phyloP scores from a whole-genome alignment of 2,797 vertebrate genomes.

The Eospalax fontanierii region DNA sequence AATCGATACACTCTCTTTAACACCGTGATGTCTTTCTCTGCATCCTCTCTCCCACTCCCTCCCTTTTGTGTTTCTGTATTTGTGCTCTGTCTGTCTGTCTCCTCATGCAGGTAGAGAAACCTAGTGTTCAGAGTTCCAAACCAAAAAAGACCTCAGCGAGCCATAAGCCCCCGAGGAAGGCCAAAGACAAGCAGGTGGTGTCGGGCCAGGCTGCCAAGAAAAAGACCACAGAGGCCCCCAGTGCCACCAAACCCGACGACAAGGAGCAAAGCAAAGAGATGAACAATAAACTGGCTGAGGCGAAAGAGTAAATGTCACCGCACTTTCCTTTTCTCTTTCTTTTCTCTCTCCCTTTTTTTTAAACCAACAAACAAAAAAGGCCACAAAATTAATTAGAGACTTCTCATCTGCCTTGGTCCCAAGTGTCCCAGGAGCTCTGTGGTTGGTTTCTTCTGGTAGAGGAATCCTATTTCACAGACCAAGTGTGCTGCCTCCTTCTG shows the following conservation, averaged over 20 bases:
- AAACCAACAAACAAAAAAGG: slow-evolving; percentile 90
- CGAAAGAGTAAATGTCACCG: slow-evolving; percentile 99
- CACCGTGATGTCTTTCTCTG: slow-evolving; percentile 75
- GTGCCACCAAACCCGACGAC: slow-evolving; percentile 91
- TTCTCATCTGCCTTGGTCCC: slow-evolving; percentile 91
- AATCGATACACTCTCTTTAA: neutral
- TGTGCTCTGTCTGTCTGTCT: slow-evolving; percentile 82
- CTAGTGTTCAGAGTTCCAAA: slow-evolving; percentile 94
- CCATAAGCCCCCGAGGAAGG: slow-evolving; percentile 95
- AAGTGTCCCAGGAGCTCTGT: slow-evolving; percentile 87
- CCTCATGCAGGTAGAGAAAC: slow-evolving; percentile 95
- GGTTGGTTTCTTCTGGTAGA: slow-evolving; percentile 67
- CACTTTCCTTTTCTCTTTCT: slow-evolving; percentile 90
- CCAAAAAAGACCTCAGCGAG: slow-evolving; percentile 95
- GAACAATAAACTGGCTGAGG: slow-evolving; percentile 99
- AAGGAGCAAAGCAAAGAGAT: slow-evolving; percentile 99
- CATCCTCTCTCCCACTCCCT: slow-evolving; percentile 81
- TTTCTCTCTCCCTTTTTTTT: slow-evolving; percentile 27
- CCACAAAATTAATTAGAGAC: slow-evolving; percentile 96
- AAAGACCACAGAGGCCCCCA: slow-evolving; percentile 92
- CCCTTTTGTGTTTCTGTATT: slow-evolving; percentile 84
- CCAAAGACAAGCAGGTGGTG: slow-evolving; percentile 96
- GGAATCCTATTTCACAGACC: neutral
- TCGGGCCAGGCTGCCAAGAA: slow-evolving; percentile 94
- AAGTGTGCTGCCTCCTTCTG: neutral